Conservation (phyloP, 2,888 invertebrate genomes). For the Sphaerophoria taeniata region DNA sequence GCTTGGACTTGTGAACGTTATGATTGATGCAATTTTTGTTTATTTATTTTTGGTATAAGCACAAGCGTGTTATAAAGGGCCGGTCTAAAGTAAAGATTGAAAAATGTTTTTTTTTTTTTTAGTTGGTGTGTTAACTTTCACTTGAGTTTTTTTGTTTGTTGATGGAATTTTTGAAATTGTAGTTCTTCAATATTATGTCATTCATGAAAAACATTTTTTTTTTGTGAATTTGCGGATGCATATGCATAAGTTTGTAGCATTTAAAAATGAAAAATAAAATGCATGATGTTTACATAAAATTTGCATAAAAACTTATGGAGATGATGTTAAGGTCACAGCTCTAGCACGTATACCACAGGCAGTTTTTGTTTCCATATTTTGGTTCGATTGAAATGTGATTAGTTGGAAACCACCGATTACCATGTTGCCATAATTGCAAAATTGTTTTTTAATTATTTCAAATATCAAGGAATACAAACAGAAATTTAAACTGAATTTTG, state of each 20-base stretch:
- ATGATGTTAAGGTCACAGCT: slow-evolving; percentile 29
- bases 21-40: slow-evolving; percentile 45
- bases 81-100: slow-evolving; percentile 8
- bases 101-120: slow-evolving; percentile 9
- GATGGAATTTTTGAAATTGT: slow-evolving; percentile 36
- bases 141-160: slow-evolving; percentile 42
- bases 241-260: slow-evolving; percentile 7
- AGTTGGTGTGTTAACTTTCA: slow-evolving; percentile 53
- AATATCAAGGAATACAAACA: background rate
- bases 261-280: slow-evolving; percentile 20
- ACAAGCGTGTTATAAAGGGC: slow-evolving; percentile 41
- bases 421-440: slow-evolving; percentile 50
- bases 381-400: slow-evolving; percentile 34
- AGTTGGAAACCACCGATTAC: slow-evolving; percentile 32
- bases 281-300: slow-evolving; percentile 54
- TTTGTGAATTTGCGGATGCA: slow-evolving; percentile 31
- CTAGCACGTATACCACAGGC: slow-evolving; percentile 64
- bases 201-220: background rate
- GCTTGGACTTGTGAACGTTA: slow-evolving; percentile 22
- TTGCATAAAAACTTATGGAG: slow-evolving; percentile 53
- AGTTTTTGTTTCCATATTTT: slow-evolving; percentile 52
- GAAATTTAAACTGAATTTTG: background rate
- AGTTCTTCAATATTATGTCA: slow-evolving; percentile 59
- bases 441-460: slow-evolving; percentile 35
- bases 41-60: slow-evolving; percentile 19